Percentiles rank a stretch among this genome's conserved stretches.
Evolutionary conservation across 2,797 vertebrate genomes (phyloP).

Genomic region (Somateria mollissima): DNA sequence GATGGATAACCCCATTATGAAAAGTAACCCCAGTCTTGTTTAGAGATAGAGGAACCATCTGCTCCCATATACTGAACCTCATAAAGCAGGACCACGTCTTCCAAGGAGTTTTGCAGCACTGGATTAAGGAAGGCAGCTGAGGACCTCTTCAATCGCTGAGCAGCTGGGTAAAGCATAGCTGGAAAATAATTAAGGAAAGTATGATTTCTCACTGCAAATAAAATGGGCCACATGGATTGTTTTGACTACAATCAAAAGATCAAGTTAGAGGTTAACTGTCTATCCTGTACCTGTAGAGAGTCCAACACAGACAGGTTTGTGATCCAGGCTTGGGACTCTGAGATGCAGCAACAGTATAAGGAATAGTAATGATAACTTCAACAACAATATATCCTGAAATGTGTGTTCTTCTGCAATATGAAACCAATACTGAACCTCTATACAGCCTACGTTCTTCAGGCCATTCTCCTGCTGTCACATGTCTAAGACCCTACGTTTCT

Average conservation of each 20-base stretch:
- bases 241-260: neutral
- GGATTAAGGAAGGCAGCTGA: constrained; percentile 83
- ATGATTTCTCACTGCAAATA: neutral
- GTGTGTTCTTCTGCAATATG: neutral
- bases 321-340: neutral
- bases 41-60: neutral
- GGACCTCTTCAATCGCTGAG: constrained; percentile 85
- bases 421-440: neutral
- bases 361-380: neutral
- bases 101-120: constrained; percentile 85
- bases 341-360: neutral
- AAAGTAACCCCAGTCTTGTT: neutral
- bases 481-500: neutral
- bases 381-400: neutral
- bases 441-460: neutral
- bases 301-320: neutral
- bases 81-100: constrained; percentile 89
- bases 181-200: constrained; percentile 35
- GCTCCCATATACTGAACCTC: constrained; percentile 82
- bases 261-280: neutral
- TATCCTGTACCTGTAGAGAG: neutral
- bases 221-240: neutral
- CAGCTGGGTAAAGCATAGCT: constrained; percentile 89
- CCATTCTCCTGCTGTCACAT: neutral
- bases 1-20: neutral